Evolutionary conservation across 2,797 vertebrate genomes (phyloP).

Genomic region (Prionace glauca): DNA sequence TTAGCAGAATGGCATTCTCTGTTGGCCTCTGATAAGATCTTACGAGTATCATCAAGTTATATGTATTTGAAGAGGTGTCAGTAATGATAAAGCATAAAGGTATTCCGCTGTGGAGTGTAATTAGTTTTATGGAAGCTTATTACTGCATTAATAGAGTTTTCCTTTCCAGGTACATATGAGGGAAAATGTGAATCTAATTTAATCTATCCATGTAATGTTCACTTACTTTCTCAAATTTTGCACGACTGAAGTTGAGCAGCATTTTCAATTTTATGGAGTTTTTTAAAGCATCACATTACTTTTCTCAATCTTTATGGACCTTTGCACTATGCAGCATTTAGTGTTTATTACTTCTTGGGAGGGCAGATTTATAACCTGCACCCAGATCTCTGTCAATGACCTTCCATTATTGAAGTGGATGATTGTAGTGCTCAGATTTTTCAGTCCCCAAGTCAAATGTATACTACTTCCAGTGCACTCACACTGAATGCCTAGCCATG

Average conservation of each 20-base stretch:
- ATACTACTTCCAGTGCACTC: neutral
- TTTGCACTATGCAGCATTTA: neutral
- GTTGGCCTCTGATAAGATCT: no score
- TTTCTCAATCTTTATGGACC: neutral
- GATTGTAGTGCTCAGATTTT: neutral
- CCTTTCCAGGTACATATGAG: neutral
- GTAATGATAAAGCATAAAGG: neutral
- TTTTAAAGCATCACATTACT: neutral
- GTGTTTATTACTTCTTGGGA: neutral
- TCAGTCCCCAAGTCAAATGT: neutral
- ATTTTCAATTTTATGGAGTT: neutral
- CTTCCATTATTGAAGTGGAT: neutral
- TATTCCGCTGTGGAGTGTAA: neutral
- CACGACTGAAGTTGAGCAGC: neutral
- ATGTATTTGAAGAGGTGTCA: neutral
- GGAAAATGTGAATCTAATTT: neutral
- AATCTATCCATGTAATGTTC: neutral
- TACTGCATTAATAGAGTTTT: neutral
- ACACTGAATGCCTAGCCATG: no score
- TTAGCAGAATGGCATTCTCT: no score
- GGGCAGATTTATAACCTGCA: neutral
- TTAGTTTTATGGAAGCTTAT: neutral
- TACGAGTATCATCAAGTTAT: neutral
- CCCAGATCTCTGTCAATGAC: neutral
- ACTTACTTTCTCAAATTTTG: neutral